A percentile compares a stretch with the other conserved stretches of the same genome.
Conservation (phyloP, 2,797 vertebrate species). For the Phrynocephalus guinanensis region DNA sequence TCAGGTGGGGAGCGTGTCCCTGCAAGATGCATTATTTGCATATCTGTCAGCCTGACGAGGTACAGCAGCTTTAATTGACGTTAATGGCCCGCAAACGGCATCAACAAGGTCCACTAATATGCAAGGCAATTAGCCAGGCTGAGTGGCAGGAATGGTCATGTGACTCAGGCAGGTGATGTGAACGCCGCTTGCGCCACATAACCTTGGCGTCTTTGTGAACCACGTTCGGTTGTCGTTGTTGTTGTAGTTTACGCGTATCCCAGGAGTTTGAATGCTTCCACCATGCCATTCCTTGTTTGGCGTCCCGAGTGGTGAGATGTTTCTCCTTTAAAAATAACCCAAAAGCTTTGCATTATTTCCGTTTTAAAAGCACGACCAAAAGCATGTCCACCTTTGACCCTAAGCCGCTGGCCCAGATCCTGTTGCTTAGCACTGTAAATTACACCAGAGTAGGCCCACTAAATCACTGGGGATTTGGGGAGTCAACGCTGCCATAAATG, state of each 20-base stretch:
- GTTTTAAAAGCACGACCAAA: background rate
- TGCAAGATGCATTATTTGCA: background rate
- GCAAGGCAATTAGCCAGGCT: constrained; percentile 45
- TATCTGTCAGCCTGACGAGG: constrained; percentile 22
- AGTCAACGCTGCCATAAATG: no score
- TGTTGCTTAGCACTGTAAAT: no score
- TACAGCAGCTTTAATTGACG: constrained; percentile 70
- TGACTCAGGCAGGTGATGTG: background rate
- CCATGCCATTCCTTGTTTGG: background rate
- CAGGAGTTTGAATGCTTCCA: background rate
- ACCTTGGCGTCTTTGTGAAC: background rate
- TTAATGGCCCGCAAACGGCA: constrained; percentile 76
- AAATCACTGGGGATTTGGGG: no score
- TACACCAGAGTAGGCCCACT: no score
- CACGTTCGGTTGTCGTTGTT: no score
- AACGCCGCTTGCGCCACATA: background rate
- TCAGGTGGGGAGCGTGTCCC: background rate
- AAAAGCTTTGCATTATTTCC: background rate
- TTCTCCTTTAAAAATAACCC: no score
- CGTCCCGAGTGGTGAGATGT: no score
- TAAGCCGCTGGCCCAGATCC: no score
- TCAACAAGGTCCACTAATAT: constrained; percentile 63
- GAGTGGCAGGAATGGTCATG: constrained; percentile 41
- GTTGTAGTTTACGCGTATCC: background rate
- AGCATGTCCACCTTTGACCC: no score